phyloP scores from a whole-genome alignment of 2,888 invertebrate species.

The Hypomecis atomaria region DNA sequence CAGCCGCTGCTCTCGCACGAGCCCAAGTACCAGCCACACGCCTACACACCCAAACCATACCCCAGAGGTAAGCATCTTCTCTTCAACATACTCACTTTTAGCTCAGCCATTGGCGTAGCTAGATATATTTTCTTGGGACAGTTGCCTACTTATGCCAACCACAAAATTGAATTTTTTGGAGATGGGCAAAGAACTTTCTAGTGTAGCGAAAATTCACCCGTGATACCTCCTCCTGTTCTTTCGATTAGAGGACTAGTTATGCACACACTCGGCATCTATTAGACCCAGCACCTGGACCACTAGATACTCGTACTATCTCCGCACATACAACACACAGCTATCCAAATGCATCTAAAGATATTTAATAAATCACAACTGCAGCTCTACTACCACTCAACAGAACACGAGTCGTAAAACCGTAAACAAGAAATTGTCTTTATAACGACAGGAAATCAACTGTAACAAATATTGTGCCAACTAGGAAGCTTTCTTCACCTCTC shows the following conservation, averaged over 20 bases:
- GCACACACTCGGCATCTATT: no score
- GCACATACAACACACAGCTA: no score
- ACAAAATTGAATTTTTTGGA: no score
- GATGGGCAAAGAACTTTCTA: no score
- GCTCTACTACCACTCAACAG: slow-evolving; percentile 10
- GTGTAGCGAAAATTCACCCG: no score
- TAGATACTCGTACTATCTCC: neutral
- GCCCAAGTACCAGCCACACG: slow-evolving; percentile 89
- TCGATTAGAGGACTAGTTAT: no score
- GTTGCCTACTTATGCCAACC: no score
- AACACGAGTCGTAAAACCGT: slow-evolving; percentile 23
- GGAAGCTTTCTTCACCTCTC: slow-evolving; percentile 24
- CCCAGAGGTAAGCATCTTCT: slow-evolving; percentile 85
- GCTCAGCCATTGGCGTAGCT: no score
- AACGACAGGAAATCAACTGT: slow-evolving; percentile 23
- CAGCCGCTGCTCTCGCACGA: slow-evolving; percentile 84
- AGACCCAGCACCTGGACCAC: no score
- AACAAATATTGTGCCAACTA: slow-evolving; percentile 30
- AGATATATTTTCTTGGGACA: no score
- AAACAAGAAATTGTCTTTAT: slow-evolving; percentile 20
- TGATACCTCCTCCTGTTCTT: no score
- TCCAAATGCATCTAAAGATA: neutral
- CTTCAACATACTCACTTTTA: neutral
- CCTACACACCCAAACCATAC: slow-evolving; percentile 89
- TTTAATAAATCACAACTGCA: slow-evolving; percentile 7